These are phyloP conservation scores for Andrena fulva DNA, from an alignment of 2,888 invertebrate species.

Conservation along the genomic window DNA sequence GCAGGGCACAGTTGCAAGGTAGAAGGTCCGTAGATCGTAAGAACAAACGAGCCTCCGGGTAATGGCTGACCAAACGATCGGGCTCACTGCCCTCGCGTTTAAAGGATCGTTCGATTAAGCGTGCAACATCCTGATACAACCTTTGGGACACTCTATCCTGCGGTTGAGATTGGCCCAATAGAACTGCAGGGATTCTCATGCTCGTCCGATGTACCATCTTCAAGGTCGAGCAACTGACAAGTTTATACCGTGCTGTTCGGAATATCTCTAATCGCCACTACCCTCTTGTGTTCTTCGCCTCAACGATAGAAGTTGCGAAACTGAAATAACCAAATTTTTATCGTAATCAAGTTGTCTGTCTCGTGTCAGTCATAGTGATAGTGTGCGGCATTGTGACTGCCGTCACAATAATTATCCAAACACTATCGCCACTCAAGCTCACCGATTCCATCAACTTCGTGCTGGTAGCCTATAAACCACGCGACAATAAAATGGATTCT, in stretches of 20 bases:
- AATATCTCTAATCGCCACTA: no score
- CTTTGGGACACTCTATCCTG: conserved; percentile 70
- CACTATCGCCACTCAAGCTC: no score
- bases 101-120: conserved; percentile 80
- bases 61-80: conserved; percentile 79
- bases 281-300: no score
- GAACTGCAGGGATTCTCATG: conserved; percentile 72
- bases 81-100: conserved; percentile 71
- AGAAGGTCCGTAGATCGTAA: conserved; percentile 63
- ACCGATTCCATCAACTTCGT: no score
- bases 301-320: no score
- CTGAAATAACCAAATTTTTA: no score
- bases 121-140: conserved; percentile 75
- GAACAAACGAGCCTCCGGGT: conserved; percentile 74
- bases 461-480: no score
- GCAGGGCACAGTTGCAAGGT: conserved; percentile 32
- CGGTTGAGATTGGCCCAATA: conserved; percentile 52
- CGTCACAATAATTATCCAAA: no score
- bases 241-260: neutral
- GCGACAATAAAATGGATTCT: no score
- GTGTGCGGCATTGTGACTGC: no score
- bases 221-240: neutral
- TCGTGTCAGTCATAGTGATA: no score
- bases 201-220: neutral
- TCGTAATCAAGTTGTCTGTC: no score